Base-by-base conservation (phyloP, 2,888 invertebrate species). In the Lasioglossum marginatum region DNA sequence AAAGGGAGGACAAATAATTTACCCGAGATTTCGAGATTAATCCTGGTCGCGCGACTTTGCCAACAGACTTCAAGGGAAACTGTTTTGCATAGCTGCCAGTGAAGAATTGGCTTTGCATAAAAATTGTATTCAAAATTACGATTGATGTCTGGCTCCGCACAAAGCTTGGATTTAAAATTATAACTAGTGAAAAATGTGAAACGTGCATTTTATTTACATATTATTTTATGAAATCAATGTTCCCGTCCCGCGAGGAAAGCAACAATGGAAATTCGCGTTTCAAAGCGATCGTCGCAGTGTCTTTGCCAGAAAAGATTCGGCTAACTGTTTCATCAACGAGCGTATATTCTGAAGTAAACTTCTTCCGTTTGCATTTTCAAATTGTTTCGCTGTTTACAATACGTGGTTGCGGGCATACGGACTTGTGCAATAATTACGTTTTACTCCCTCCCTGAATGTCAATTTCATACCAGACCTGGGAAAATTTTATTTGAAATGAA, bases 21-120 rank as follows among this genome's bases (percentile, higher is more conserved):
- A 74, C 57, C 68, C 34, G 66, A 70, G 82, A 83, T 83, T 83
- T 74, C 31, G 68, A 81, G 73, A 77, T 77, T 43, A 81, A 77
- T 60, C 68, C 12, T 40, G 68, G 68, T 37, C 68, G 40, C 43
- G 43, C 27, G 43, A 63, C 40, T 68, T 40, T 68, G 68, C n/a
- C 68, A n/a, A 68, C 68, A 40, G 12, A 23, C 37, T 68, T 68
- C 68, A 37, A 68, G 68, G 68, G 68, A 37, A 40, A 1, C 68
- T 68, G 68, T 68, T 68, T 68, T 68, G n/a, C 68, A 68, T 68
- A 66, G 19, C 66, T 34, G 68, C 6, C 40, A 16, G 37, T n/a
- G 68, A 68, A 68, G 68, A 68, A 68, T 68, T 68, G 40, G 40
- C 68, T 37, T 68, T 68, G 68, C 68, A 68, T 68, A 68, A 68